phyloP scores from a whole-genome alignment of 2,888 invertebrate species.

The Eucera pruinosa region DNA sequence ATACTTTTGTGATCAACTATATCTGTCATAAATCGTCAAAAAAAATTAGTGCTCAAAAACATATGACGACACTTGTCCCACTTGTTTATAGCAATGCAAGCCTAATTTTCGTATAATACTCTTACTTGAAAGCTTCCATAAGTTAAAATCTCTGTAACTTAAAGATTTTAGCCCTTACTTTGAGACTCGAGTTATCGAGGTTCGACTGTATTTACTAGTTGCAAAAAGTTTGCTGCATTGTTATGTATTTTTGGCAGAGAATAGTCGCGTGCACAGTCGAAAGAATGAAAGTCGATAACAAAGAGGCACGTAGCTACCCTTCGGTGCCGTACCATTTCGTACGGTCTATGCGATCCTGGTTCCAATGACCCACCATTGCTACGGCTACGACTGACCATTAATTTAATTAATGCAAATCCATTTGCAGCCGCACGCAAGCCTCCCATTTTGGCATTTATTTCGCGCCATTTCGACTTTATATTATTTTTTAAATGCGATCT shows the following conservation, averaged over 20 bases:
- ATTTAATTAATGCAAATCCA: constrained; percentile 73
- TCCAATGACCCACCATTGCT: constrained; percentile 63
- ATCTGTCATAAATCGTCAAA: too few species aligned
- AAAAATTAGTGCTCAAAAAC: too few species aligned
- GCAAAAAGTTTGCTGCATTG: too few species aligned
- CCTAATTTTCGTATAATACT: too few species aligned
- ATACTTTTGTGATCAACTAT: too few species aligned
- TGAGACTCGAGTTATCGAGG: too few species aligned
- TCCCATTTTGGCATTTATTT: constrained; percentile 65
- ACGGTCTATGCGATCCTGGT: constrained; percentile 52
- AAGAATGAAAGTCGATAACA: constrained; percentile 48
- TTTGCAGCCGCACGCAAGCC: constrained; percentile 63
- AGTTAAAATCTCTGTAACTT: too few species aligned
- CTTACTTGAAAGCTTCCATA: too few species aligned
- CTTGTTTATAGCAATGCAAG: too few species aligned
- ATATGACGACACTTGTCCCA: too few species aligned
- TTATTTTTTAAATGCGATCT: constrained; percentile 49
- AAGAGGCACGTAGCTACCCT: constrained; percentile 22
- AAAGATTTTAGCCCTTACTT: too few species aligned
- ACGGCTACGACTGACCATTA: constrained; percentile 64
- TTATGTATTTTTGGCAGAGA: background rate
- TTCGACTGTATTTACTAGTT: too few species aligned
- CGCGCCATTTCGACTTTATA: constrained; percentile 61
- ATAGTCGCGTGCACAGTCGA: constrained; percentile 8
- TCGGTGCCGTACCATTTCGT: constrained; percentile 35